Evolutionary conservation across 2,797 vertebrate genomes (phyloP).

Genomic region (Syncerus caffer): DNA sequence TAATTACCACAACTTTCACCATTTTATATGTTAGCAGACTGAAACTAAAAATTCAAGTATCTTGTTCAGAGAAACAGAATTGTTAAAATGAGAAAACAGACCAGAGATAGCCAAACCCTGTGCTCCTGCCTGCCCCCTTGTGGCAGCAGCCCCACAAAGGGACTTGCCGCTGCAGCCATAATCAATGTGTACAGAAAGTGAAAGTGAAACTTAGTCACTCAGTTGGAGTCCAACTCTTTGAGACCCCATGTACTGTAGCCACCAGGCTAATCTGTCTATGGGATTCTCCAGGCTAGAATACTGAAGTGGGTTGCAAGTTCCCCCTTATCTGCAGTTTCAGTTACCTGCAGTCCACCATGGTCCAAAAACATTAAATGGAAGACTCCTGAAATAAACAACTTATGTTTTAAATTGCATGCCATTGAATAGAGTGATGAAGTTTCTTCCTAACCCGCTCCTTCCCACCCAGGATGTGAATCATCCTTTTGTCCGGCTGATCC

Average conservation of each 20-base stretch:
- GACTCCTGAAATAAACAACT: not conserved
- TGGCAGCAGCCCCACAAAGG: not conserved
- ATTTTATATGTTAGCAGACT: not conserved
- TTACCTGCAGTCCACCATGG: not conserved
- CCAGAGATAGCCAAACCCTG: not conserved
- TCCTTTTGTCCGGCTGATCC: not conserved
- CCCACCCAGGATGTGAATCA: not conserved
- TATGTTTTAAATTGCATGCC: not conserved
- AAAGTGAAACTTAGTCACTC: not conserved
- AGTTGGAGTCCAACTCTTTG: not conserved
- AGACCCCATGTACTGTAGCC: not conserved
- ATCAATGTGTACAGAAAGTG: not conserved
- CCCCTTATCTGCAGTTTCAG: not conserved
- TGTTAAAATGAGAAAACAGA: not conserved
- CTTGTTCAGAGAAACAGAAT: not conserved
- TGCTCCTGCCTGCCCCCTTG: not conserved
- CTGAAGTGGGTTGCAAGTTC: not conserved
- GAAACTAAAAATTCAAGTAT: not conserved
- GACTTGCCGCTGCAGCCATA: fast-evolving
- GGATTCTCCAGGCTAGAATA: not conserved
- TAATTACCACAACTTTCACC: not conserved
- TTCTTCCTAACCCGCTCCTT: not conserved
- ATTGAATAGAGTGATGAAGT: not conserved
- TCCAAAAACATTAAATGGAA: not conserved
- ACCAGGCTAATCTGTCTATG: not conserved